Evolutionary conservation across 2,888 invertebrate species (phyloP), one percentile per base, ranked within the genome.

Genomic region (Metacarcinus magister): DNA sequence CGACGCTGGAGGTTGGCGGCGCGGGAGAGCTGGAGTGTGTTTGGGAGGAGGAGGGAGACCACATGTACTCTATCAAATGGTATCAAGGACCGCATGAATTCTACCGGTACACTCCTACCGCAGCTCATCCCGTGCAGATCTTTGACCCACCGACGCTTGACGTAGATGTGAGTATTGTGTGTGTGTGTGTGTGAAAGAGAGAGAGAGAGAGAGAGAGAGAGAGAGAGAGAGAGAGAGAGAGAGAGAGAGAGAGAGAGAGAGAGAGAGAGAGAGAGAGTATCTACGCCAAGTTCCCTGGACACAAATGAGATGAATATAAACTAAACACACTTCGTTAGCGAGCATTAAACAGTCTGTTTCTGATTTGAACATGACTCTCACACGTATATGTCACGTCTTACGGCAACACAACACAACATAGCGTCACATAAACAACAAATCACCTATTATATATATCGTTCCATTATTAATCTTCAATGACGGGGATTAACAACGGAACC

Each of bases 51-150:
- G 97, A 97, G 48, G 96, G 96, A 1, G 97, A 97, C 75, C 97
- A 97, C 67, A 96, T 97, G 39, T 97, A 97, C 94, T 97, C 97
- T 19, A 97, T 97, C 92, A 97, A 97, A 95, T 97, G 97, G 97
- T 97, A 97, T 96, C 97, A 97, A 97, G 96, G 97, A 96, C 95
- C 96, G 93, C 87, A 96, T n/a, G 97, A 97, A 94, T 97, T 97
- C 94, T 97, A 97, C 95, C 96, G 97, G 16, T 97, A 96, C 95
- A 97, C 97, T 7, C 97, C 97, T 32, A 93, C 96, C 82, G 96
- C 97, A 60, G 39, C 92, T 75, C 94, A 96, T 44, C 96, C 96
- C 7, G 94, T 95, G 60, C 96, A 97, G 94, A 96, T 97, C 75
- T 97, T 97, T 60, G 96, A 96, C 94, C 94, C 96, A 5, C 96